Evolutionary conservation across 2,113 vertebrate genomes (phyloP).

Genomic region (Alligator sinensis): DNA sequence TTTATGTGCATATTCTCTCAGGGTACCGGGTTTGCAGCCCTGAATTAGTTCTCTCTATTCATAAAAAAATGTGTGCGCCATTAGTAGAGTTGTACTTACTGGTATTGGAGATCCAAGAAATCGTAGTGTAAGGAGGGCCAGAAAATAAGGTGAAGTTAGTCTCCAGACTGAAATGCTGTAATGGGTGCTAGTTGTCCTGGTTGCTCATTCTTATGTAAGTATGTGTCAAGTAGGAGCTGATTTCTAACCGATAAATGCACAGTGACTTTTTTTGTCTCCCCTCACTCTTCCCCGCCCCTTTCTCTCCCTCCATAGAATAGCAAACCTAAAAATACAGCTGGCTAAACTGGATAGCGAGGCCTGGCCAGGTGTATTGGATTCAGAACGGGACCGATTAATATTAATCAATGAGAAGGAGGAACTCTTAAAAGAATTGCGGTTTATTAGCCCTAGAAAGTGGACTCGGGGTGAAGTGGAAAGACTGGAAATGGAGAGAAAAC

Average conservation of each 20-base stretch:
- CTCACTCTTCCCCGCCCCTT: background rate
- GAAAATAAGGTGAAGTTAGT: background rate
- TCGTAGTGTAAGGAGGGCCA: background rate
- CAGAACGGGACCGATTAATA: constrained; percentile 93
- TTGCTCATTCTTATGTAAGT: background rate
- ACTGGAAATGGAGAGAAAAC: constrained; percentile 89
- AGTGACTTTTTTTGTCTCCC: too few relatives aligned
- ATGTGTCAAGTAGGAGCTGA: background rate
- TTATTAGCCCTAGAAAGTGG: constrained; percentile 87
- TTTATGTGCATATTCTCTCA: background rate
- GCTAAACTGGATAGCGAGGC: constrained; percentile 95
- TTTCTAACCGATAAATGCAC: background rate
- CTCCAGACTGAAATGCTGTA: background rate
- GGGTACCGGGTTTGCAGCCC: background rate
- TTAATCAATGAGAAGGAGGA: constrained; percentile 98
- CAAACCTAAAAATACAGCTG: constrained; percentile 95
- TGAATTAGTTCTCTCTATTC: background rate
- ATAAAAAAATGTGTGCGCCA: background rate
- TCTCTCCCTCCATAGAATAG: constrained; percentile 83
- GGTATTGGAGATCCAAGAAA: background rate
- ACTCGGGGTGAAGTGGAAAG: constrained; percentile 88
- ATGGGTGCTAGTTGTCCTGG: background rate
- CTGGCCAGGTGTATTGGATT: constrained; percentile 96
- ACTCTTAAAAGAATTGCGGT: constrained; percentile 95
- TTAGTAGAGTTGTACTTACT: background rate